These are phyloP conservation scores for Anastatus disparis DNA, from an alignment of 1,140 invertebrate species.

Conservation along the genomic window DNA sequence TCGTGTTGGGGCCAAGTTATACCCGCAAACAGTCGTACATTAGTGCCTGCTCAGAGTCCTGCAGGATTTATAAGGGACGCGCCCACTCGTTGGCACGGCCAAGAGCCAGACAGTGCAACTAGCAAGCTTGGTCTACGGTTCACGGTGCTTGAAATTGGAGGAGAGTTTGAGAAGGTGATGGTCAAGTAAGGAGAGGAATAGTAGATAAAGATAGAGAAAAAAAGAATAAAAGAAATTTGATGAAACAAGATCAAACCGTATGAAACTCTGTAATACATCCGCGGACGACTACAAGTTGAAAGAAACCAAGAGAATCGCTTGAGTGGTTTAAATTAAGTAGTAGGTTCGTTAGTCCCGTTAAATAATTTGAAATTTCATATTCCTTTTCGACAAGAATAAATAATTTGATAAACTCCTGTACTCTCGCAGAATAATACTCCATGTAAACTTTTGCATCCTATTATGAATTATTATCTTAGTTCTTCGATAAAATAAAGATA, in stretches of 20 bases:
- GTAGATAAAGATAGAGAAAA: no score
- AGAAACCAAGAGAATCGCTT: slow-evolving; percentile 4
- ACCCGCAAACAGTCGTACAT: slow-evolving; percentile 69
- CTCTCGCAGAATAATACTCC: no score
- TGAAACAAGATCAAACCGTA: background rate
- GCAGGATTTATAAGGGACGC: slow-evolving; percentile 66
- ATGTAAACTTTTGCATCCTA: no score
- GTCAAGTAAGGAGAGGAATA: no score
- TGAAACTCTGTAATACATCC: no score
- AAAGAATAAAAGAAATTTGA: no score
- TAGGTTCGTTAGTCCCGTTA: slow-evolving; percentile 34
- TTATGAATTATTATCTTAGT: no score
- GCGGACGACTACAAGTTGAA: no score
- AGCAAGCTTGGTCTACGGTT: no score
- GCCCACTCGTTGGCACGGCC: slow-evolving; percentile 49
- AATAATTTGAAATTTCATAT: slow-evolving; percentile 38
- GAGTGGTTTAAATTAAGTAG: slow-evolving; percentile 11
- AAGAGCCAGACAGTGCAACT: slow-evolving; percentile 41
- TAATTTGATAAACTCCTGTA: no score
- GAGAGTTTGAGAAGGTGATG: slow-evolving; percentile 43
- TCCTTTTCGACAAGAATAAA: no score
- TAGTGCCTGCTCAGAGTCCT: slow-evolving; percentile 66
- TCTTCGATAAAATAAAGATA: no score
- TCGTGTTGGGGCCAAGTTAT: slow-evolving; percentile 67
- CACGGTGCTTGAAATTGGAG: slow-evolving; percentile 55